A percentile compares a stretch with the other conserved stretches of the same genome.
These are phyloP conservation scores for Ennomos quercinarius DNA, from an alignment of 2,888 invertebrate species.

Conservation along the genomic window DNA sequence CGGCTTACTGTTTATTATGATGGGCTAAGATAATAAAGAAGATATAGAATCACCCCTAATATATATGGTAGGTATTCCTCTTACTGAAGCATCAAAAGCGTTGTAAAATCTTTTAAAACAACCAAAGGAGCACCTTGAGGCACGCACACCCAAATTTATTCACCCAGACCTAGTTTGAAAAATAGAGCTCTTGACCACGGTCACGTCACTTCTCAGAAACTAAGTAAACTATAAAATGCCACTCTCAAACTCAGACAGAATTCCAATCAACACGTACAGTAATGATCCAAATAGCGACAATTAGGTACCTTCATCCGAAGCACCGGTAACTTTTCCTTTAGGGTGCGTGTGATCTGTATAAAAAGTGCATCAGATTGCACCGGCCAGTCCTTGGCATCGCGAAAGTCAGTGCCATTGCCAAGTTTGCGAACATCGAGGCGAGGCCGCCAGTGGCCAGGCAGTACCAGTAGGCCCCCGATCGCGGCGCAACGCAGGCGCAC, in stretches of 20 bases:
- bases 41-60: too few species aligned
- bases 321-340: slow-evolving; percentile 65
- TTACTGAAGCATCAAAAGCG: too few species aligned
- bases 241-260: slow-evolving; percentile 25
- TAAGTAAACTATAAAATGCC: slow-evolving; percentile 20
- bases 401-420: slow-evolving; percentile 31
- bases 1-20: too few species aligned
- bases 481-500: slow-evolving; percentile 63
- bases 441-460: slow-evolving; percentile 21
- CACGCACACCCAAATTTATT: slow-evolving; percentile 10
- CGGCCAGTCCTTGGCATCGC: slow-evolving; percentile 69
- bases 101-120: not conserved
- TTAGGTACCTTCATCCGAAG: slow-evolving; percentile 48
- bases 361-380: slow-evolving; percentile 62
- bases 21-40: too few species aligned
- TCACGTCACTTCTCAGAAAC: slow-evolving; percentile 11
- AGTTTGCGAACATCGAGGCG: slow-evolving; percentile 31
- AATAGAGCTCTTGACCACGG: slow-evolving; percentile 11
- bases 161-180: slow-evolving; percentile 1
- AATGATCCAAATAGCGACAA: slow-evolving; percentile 41
- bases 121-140: slow-evolving; percentile 8
- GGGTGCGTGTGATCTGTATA: slow-evolving; percentile 50
- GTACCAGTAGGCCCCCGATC: slow-evolving; percentile 68
- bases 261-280: slow-evolving; percentile 28
- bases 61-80: too few species aligned